A percentile compares a stretch with the other conserved stretches of the same genome.
These are phyloP conservation scores for Acanthoscelides obtectus DNA, from an alignment of 2,888 invertebrate genomes.

Conservation along the genomic window DNA sequence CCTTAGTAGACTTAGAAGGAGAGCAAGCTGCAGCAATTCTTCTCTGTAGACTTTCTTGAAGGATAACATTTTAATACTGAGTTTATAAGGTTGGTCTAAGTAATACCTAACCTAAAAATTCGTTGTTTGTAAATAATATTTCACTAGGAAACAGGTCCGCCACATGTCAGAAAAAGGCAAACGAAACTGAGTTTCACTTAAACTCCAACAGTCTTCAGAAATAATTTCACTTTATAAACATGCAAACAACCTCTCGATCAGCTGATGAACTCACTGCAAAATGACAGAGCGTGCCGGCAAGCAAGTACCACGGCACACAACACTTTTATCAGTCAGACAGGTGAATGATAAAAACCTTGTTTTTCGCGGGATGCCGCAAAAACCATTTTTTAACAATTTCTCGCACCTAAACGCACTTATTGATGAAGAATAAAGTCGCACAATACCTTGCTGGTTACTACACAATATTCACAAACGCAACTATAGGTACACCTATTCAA, in stretches of 20 bases:
- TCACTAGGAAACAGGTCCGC: slow-evolving; percentile 1
- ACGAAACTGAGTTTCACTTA: slow-evolving; percentile 6
- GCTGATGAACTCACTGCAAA: slow-evolving; percentile 31
- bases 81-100: neutral
- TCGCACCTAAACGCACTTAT: neutral
- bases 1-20: slow-evolving; percentile 75
- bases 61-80: slow-evolving; percentile 59
- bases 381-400: neutral
- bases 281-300: slow-evolving; percentile 34
- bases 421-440: neutral
- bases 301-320: slow-evolving; percentile 10
- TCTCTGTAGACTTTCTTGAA: slow-evolving; percentile 78
- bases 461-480: neutral
- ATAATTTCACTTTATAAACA: slow-evolving; percentile 9
- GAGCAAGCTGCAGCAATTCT: slow-evolving; percentile 74
- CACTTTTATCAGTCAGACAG: neutral
- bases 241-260: slow-evolving; percentile 30
- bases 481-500: neutral
- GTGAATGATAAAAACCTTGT: neutral
- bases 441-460: neutral
- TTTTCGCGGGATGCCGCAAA: neutral
- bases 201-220: slow-evolving; percentile 1
- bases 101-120: neutral
- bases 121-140: neutral
- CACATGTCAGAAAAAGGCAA: slow-evolving; percentile 12